Conservation (phyloP, 2,797 vertebrate species). For the Petrocephalus sullivani region DNA sequence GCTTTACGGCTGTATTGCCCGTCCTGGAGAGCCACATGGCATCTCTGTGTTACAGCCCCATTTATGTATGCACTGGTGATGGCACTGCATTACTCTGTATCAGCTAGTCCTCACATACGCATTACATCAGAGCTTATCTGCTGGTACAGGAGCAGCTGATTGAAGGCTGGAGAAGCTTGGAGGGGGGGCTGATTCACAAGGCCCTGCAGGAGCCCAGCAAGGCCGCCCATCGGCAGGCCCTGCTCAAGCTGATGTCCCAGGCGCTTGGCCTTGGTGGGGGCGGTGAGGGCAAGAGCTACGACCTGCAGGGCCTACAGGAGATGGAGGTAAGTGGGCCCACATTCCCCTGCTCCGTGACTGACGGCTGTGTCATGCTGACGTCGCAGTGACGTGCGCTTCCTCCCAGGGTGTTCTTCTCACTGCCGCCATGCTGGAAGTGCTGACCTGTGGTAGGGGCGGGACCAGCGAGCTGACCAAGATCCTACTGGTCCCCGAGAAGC, state of each 20-base stretch:
- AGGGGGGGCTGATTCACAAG: constrained; percentile 64
- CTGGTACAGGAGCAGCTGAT: constrained; percentile 55
- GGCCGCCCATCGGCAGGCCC: constrained; percentile 41
- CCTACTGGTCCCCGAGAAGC: constrained; percentile 59
- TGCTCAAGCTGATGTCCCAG: constrained; percentile 58
- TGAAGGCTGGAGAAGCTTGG: constrained; percentile 51
- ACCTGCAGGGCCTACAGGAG: constrained; percentile 57
- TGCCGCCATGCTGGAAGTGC: constrained; percentile 66
- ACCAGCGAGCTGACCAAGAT: constrained; percentile 59
- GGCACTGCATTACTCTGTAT: neutral
- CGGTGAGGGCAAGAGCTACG: constrained; percentile 37
- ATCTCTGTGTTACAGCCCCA: neutral
- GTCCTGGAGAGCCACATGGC: neutral
- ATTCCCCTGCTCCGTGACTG: neutral
- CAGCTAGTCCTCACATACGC: neutral
- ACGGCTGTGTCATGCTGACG: neutral
- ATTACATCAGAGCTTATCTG: neutral
- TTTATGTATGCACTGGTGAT: neutral
- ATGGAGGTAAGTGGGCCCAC: constrained; percentile 62
- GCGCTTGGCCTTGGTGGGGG: constrained; percentile 51
- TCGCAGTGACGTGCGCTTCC: neutral
- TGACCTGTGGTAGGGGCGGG: constrained; percentile 67
- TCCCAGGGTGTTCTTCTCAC: constrained; percentile 70
- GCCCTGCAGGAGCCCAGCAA: constrained; percentile 49
- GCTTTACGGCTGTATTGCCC: neutral